Evolutionary conservation across 2,113 vertebrate genomes (phyloP).

Genomic region (Atlantisia rogersi): DNA sequence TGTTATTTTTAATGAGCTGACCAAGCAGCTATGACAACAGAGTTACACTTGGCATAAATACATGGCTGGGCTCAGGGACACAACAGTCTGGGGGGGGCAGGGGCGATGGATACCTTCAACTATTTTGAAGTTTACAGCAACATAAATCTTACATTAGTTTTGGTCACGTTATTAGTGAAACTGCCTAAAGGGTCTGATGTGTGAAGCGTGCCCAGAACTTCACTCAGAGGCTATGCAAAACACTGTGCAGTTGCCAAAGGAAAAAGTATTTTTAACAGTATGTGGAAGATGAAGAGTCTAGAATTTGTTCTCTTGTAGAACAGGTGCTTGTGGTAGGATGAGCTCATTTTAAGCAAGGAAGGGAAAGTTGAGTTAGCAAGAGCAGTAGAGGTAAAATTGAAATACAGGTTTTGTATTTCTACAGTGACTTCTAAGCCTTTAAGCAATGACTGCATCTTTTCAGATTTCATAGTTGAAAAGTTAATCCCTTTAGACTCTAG

Average conservation of each 20-base stretch:
- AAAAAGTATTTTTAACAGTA: not conserved
- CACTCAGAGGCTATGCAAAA: not conserved
- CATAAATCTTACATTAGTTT: not conserved
- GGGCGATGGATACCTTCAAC: not conserved
- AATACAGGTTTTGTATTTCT: not conserved
- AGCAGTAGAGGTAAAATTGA: not conserved
- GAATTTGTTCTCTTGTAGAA: not conserved
- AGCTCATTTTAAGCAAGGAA: not conserved
- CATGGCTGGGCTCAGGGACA: not conserved
- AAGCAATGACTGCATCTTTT: not conserved
- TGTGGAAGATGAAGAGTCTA: not conserved
- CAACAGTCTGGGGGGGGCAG: not conserved
- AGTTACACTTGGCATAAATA: constrained; percentile 8
- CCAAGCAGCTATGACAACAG: constrained; percentile 42
- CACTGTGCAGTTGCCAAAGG: not conserved
- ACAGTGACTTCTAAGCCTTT: not conserved
- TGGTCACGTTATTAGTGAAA: constrained; percentile 9
- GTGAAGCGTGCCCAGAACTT: not conserved
- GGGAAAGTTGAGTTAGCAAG: not conserved
- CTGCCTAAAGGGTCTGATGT: not conserved
- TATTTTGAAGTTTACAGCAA: not conserved
- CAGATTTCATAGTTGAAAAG: not conserved
- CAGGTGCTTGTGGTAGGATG: not conserved
- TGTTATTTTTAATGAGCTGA: constrained; percentile 39
- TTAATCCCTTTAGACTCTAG: not conserved